Evolutionary conservation across 1,140 invertebrate genomes (phyloP).

Genomic region (Littorina saxatilis): DNA sequence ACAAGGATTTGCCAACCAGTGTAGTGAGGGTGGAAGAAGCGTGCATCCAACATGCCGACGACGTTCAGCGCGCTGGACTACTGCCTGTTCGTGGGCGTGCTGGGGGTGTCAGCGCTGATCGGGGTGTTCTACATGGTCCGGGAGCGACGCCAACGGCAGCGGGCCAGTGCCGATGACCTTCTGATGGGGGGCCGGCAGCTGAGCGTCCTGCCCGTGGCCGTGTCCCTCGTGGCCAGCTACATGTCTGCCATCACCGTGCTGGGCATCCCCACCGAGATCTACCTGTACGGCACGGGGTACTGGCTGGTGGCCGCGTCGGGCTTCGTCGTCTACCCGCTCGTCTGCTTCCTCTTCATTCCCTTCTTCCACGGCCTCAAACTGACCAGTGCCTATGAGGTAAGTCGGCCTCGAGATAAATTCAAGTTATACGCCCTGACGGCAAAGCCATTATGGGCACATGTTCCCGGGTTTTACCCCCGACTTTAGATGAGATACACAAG

Average conservation of each 20-base stretch:
- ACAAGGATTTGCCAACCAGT: no score
- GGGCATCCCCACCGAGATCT: constrained; percentile 92
- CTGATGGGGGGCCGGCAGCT: constrained; percentile 87
- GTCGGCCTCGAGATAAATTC: constrained; percentile 76
- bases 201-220: constrained; percentile 77
- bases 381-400: constrained; percentile 74
- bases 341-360: constrained; percentile 71
- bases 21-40: no score
- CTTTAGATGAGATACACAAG: no score
- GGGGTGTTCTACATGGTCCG: constrained; percentile 82
- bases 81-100: constrained; percentile 72
- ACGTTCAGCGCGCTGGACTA: constrained; percentile 58
- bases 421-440: no score
- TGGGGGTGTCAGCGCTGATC: neutral
- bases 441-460: no score
- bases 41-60: no score
- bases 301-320: constrained; percentile 66
- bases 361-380: constrained; percentile 72
- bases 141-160: constrained; percentile 86
- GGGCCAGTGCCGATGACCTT: constrained; percentile 88
- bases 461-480: no score
- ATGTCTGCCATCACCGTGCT: constrained; percentile 95
- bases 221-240: constrained; percentile 82
- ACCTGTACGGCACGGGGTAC: constrained; percentile 75
- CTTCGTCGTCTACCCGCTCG: constrained; percentile 61